Evolutionary conservation across 2,113 vertebrate species (phyloP).

Genomic region (Ranitomeya imitator): DNA sequence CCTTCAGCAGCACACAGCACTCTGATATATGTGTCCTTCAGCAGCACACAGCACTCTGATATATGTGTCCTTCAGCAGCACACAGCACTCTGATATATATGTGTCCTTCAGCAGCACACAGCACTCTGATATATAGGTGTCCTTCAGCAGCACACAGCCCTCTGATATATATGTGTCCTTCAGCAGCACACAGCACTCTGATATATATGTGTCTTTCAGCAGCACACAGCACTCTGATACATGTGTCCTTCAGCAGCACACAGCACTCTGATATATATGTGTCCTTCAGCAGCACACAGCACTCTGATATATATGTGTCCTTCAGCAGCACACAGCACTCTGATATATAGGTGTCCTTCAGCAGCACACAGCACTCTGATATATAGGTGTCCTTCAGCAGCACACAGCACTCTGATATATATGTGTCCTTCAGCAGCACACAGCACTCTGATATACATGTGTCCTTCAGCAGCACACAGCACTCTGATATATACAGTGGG

Average conservation of each 20-base stretch:
- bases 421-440: background rate
- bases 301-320: background rate
- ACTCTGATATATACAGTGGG: background rate
- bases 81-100: background rate
- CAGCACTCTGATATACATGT: background rate
- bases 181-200: background rate
- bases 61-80: background rate
- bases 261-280: too few relatives aligned
- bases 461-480: background rate
- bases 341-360: background rate
- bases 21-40: constrained; percentile 50
- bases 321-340: background rate
- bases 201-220: background rate
- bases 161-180: background rate
- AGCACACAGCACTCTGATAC: too few relatives aligned
- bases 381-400: too few relatives aligned
- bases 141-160: constrained; percentile 59
- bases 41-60: constrained; percentile 43
- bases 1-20: background rate
- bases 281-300: background rate
- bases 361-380: background rate
- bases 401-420: too few relatives aligned
- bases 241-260: too few relatives aligned
- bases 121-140: background rate
- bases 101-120: background rate